Evolutionary conservation across 1,140 invertebrate genomes (phyloP).

Genomic region (Drosophila quadrilineata): DNA sequence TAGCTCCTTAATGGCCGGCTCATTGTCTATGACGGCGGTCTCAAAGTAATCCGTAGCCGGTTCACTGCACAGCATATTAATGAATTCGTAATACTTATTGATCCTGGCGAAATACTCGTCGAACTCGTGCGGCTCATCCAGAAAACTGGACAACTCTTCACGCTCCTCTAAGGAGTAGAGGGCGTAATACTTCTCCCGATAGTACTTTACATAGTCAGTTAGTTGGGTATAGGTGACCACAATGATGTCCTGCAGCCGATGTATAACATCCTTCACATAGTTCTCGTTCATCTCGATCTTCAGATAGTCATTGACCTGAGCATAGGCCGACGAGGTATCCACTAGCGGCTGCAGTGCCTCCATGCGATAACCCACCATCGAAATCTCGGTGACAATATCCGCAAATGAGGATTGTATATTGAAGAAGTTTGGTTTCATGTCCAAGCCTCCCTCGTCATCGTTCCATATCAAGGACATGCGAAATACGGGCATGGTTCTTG

Average conservation of each 20-base stretch:
- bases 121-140: slow-evolving; percentile 82
- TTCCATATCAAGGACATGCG: slow-evolving; percentile 81
- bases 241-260: slow-evolving; percentile 71
- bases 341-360: slow-evolving; percentile 81
- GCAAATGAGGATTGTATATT: slow-evolving; percentile 79
- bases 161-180: slow-evolving; percentile 79
- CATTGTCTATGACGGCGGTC: slow-evolving; percentile 82
- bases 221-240: slow-evolving; percentile 72
- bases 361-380: slow-evolving; percentile 78
- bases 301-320: slow-evolving; percentile 54
- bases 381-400: slow-evolving; percentile 79
- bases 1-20: slow-evolving; percentile 82
- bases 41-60: slow-evolving; percentile 86
- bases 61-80: slow-evolving; percentile 84
- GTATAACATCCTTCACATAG: slow-evolving; percentile 59
- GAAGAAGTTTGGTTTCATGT: slow-evolving; percentile 69
- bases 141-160: slow-evolving; percentile 53
- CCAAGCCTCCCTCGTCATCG: slow-evolving; percentile 70
- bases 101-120: slow-evolving; percentile 84
- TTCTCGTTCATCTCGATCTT: slow-evolving; percentile 69
- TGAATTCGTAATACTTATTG: slow-evolving; percentile 83
- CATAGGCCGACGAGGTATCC: slow-evolving; percentile 37
- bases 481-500: slow-evolving; percentile 82
- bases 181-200: slow-evolving; percentile 73
- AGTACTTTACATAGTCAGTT: slow-evolving; percentile 67